Percentiles rank a stretch among this genome's conserved stretches.
Conservation (phyloP, 2,113 vertebrate species). For the Leptodactylus fuscus region DNA sequence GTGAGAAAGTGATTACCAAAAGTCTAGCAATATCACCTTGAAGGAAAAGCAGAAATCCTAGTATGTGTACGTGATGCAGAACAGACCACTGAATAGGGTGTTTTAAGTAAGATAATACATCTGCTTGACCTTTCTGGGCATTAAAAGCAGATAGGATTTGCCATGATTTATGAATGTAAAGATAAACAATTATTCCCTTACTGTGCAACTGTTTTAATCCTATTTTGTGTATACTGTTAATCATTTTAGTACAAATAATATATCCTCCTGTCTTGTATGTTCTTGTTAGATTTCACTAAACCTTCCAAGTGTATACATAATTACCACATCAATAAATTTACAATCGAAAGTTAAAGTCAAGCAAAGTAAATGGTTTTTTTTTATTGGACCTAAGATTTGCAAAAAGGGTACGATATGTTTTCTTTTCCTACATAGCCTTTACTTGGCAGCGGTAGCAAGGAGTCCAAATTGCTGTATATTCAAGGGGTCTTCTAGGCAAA, state of each 20-base stretch:
- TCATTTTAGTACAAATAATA: slow-evolving; percentile 2
- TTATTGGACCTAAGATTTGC: not conserved
- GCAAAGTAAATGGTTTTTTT: not conserved
- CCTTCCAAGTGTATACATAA: not conserved
- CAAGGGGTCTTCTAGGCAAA: no score
- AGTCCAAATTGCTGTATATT: not conserved
- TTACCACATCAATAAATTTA: no score
- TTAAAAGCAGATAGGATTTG: slow-evolving; percentile 63
- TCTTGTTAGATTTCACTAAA: not conserved
- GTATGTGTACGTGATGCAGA: slow-evolving; percentile 68
- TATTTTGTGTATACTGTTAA: not conserved
- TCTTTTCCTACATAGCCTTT: not conserved
- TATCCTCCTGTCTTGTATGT: not conserved
- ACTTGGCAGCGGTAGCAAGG: not conserved
- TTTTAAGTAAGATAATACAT: slow-evolving; percentile 68
- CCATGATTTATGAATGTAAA: slow-evolving; percentile 62
- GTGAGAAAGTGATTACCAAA: slow-evolving; percentile 33
- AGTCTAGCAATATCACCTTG: slow-evolving; percentile 56
- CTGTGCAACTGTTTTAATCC: slow-evolving; percentile 12
- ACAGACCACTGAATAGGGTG: slow-evolving; percentile 63
- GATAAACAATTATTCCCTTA: slow-evolving; percentile 38
- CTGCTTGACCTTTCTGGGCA: slow-evolving; percentile 67
- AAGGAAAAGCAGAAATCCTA: slow-evolving; percentile 65
- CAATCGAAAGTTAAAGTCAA: no score
- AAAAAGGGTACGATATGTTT: not conserved